Base-by-base conservation (phyloP, 1,140 invertebrate species). In the Acromyrmex heyeri region DNA sequence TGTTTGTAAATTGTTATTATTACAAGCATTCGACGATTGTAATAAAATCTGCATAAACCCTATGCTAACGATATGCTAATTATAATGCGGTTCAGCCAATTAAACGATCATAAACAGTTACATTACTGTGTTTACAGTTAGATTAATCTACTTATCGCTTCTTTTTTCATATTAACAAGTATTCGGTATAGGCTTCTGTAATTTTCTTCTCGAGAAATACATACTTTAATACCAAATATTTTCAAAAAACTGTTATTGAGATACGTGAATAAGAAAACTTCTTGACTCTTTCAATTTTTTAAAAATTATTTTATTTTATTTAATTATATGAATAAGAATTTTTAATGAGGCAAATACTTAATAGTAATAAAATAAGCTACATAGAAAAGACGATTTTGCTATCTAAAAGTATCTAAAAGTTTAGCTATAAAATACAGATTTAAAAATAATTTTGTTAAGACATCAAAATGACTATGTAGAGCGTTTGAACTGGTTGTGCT, bases 1-100 rank as follows among this genome's bases (percentile, higher is more conserved):
- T 55, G 77, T 81, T 81, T 70, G 34, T 57, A 70, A 81, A 81
- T 70, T 24, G 18, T 81, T 81, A 81, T 81, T 70, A 70, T 70
- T 79, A 24, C 38, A 30, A 82, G 38, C 27, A 21, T 53, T 24
- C 48, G 64, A 69, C 16, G 16, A 73, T 75, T 61, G 18, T 50
- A 50, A 83, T 83, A 75, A 83, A 83, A 75, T 75, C 38, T 48
- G n/a, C 69, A 75, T 83, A 75, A 83, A 62, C 1, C 14, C 14
- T 10, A 7, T 10, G n/a, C 24, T 73, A 73, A 82, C 48, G 48
- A 8, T 18, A 16, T 69, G 12, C 44, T 50, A 50, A 69, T 69
- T 69, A 50, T 14, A 27, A 18, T 30, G n/a, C 65, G 18, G 61
- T 75, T 83, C 57, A 18, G 10, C n/a, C 38, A 83, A 83, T 83